Evolutionary conservation across 2,797 vertebrate species (phyloP).

Genomic region (Novumbra hubbsi): DNA sequence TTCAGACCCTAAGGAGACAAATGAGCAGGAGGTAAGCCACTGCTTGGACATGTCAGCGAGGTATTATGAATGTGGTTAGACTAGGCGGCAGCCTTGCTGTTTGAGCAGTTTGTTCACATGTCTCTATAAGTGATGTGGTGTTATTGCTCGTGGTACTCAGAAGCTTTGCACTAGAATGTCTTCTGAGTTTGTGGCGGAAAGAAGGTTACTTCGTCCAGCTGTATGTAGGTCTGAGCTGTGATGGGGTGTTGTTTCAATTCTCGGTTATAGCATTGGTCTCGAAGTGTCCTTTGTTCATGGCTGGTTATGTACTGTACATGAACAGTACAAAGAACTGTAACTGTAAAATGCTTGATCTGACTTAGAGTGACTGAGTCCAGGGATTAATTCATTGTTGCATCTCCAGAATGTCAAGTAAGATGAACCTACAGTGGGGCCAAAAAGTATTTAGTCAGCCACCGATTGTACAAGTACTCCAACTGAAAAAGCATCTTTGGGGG

Average conservation of each 20-base stretch:
- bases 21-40: conserved; percentile 47
- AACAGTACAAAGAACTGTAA: not conserved
- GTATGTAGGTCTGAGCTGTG: not conserved
- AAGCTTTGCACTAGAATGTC: not conserved
- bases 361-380: not conserved
- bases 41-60: not conserved
- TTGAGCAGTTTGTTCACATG: not conserved
- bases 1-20: conserved; percentile 49
- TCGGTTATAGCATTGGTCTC: not conserved
- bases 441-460: too few species aligned
- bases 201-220: not conserved
- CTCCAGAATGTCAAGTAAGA: not conserved
- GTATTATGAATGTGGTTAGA: not conserved
- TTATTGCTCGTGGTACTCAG: not conserved
- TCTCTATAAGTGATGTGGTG: not conserved
- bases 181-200: not conserved
- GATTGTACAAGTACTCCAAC: too few species aligned
- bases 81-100: not conserved
- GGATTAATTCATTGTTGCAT: not conserved
- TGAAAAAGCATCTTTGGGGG: too few species aligned
- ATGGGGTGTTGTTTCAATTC: not conserved
- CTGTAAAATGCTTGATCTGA: not conserved
- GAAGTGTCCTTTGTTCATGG: not conserved
- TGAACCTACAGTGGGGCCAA: not conserved
- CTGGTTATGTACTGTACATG: not conserved